phyloP scores from a whole-genome alignment of 2,797 vertebrate species.

The Lepilemur septentrionalis region DNA sequence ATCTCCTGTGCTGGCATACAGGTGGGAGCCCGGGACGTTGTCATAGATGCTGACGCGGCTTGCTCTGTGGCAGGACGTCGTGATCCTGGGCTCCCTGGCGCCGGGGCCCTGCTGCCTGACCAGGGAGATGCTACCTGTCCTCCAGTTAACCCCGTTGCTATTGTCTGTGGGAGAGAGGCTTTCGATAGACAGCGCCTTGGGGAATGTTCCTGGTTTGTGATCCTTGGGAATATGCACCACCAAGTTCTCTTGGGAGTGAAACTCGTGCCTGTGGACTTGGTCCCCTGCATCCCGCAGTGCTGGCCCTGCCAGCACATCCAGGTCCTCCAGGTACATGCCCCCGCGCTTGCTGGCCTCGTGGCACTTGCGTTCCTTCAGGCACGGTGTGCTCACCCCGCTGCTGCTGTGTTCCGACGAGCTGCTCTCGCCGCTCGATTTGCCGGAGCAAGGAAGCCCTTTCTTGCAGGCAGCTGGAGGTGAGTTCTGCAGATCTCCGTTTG shows the following conservation, averaged over 20 bases:
- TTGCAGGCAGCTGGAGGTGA: slow-evolving; percentile 61
- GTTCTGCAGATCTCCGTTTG: slow-evolving; percentile 87
- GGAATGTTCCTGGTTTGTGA: slow-evolving; percentile 98
- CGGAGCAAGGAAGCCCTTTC: slow-evolving; percentile 77
- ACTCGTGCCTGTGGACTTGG: slow-evolving; percentile 90
- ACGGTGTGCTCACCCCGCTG: slow-evolving; percentile 89
- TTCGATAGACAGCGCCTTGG: slow-evolving; percentile 98
- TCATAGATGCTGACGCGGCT: slow-evolving; percentile 98
- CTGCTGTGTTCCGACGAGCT: slow-evolving; percentile 89
- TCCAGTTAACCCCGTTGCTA: slow-evolving; percentile 89
- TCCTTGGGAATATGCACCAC: slow-evolving; percentile 97
- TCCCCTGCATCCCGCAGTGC: slow-evolving; percentile 85
- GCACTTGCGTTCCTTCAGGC: slow-evolving; percentile 89
- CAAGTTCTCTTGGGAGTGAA: slow-evolving; percentile 95
- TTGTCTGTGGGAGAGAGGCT: slow-evolving; percentile 93
- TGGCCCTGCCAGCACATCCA: slow-evolving; percentile 91
- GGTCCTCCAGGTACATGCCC: slow-evolving; percentile 97
- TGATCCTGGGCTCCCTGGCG: slow-evolving; percentile 85
- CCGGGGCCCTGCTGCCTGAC: slow-evolving; percentile 85
- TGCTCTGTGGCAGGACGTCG: slow-evolving; percentile 91
- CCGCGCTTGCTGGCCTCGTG: slow-evolving; percentile 92
- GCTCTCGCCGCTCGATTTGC: slow-evolving; percentile 88
- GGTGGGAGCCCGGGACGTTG: slow-evolving; percentile 96
- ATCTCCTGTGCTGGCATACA: slow-evolving; percentile 97
- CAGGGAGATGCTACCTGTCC: slow-evolving; percentile 87